Conservation (phyloP, 2,797 vertebrate species). For the Hypotaenidia philippensis region DNA sequence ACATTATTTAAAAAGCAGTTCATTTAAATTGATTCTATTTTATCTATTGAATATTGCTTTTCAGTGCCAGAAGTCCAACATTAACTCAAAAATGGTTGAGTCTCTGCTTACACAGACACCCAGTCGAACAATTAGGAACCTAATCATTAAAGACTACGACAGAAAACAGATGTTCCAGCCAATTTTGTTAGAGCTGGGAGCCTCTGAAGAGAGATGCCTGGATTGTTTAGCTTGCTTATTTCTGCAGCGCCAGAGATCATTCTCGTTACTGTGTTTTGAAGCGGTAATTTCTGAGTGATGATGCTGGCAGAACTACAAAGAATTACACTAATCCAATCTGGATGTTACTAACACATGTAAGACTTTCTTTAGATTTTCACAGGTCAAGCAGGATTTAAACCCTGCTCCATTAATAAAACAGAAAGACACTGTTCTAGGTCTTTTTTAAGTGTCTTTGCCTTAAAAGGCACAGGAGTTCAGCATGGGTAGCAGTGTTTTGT, state of each 20-base stretch:
- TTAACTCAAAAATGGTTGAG: neutral
- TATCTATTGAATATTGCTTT: neutral
- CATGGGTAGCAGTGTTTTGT: neutral
- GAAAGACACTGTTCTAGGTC: neutral
- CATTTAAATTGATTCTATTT: neutral
- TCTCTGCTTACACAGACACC: neutral
- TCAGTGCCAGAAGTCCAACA: slow-evolving; percentile 18
- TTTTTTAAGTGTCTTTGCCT: neutral
- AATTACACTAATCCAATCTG: slow-evolving; percentile 71
- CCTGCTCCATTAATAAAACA: neutral
- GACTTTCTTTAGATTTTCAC: slow-evolving; percentile 52
- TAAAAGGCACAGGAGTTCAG: neutral
- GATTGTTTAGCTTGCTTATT: slow-evolving; percentile 45
- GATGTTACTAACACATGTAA: slow-evolving; percentile 30
- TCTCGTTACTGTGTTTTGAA: slow-evolving; percentile 37
- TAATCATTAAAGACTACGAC: slow-evolving; percentile 53
- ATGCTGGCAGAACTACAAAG: slow-evolving; percentile 67
- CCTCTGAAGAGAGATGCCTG: slow-evolving; percentile 40
- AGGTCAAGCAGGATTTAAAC: slow-evolving; percentile 68
- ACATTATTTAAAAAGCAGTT: neutral
- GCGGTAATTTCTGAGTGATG: slow-evolving; percentile 47
- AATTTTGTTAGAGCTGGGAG: slow-evolving; percentile 45
- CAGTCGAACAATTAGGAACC: slow-evolving; percentile 48
- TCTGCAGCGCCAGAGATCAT: slow-evolving; percentile 47
- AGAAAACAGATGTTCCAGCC: slow-evolving; percentile 66